These are phyloP conservation scores for Penaeus japonicus DNA, from an alignment of 1,140 invertebrate species.

Conservation along the genomic window DNA sequence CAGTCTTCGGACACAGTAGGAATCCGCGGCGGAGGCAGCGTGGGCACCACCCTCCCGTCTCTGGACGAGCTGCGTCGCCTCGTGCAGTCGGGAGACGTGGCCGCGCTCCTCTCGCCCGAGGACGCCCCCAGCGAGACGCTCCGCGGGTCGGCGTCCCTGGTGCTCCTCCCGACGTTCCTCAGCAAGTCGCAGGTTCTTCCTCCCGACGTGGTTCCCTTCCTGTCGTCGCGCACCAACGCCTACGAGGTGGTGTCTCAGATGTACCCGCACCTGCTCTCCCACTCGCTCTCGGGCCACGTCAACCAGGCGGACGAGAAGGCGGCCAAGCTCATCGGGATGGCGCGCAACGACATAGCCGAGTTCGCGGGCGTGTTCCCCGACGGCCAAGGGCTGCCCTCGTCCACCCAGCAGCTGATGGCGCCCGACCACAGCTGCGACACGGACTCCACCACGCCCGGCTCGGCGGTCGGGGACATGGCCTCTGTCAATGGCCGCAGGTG, in stretches of 20 bases:
- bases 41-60: conserved; percentile 35
- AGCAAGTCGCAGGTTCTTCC: conserved; percentile 75
- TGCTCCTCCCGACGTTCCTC: conserved; percentile 83
- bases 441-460: conserved; percentile 24
- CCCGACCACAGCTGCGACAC: not conserved
- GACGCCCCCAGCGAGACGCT: conserved; percentile 54
- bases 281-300: conserved; percentile 59
- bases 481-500: not conserved
- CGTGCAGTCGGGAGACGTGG: conserved; percentile 58
- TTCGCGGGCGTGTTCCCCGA: not conserved
- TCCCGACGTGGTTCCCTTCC: conserved; percentile 75
- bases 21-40: conserved; percentile 7
- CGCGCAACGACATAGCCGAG: not conserved
- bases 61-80: conserved; percentile 57
- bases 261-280: conserved; percentile 75
- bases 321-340: too few relatives aligned
- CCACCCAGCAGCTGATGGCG: not conserved
- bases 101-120: conserved; percentile 49
- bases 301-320: not conserved
- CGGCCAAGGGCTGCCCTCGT: not conserved
- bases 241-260: conserved; percentile 77
- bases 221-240: conserved; percentile 75
- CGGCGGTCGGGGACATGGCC: not conserved
- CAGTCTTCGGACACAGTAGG: conserved; percentile 52
- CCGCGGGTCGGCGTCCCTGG: conserved; percentile 78